Base-by-base conservation (phyloP, 1,140 invertebrate species). In the Sitobion miscanthi region DNA sequence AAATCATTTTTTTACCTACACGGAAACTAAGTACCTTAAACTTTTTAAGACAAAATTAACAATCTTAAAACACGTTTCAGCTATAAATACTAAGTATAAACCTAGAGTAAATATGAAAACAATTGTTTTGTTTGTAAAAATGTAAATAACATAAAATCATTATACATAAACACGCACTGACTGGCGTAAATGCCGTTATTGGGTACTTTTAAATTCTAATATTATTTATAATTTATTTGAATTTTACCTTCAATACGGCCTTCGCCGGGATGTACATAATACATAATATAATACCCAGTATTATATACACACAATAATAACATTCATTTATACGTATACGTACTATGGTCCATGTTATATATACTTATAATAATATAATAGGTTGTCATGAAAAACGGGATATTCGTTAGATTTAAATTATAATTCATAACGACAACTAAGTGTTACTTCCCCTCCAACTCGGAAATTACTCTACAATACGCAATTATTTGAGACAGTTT, bases 391-490 rank as follows among this genome's bases (percentile, higher is more conserved):
- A 89, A 89, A 89, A 89, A 57, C 35, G 49, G 38, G 23, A 21
- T 57, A 38, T 20, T 14, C 11, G 52, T 38, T 89, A 42, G n/a
- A 89, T 57, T 89, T 5, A n/a, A 89, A 89, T 89, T n/a, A 86
- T 86, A 86, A 85, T 52, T 52, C 86, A 88, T 49, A 54, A 35
- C 30, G 52, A 89, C 52, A 38, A 57, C 88, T 57, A 25, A 21
- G 47, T 88, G 5, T 88, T 88, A 23, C 83, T 35, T 54, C 87
- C 87, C 30, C 49, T 47, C n/a, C n/a, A 54, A 86, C 49, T 54
- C n/a, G n/a, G 52, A 89, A 57, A 89, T 89, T 89, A 89, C 21
- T 89, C n/a, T n/a, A 89, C 52, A 89, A 89, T 89, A 54, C 35
- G 30, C 30, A 57, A 42, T 89, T 89, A 89, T 89, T 89, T 57